These are phyloP conservation scores for Vulpes ferrilata DNA, from an alignment of 2,113 vertebrate genomes.

Conservation along the genomic window DNA sequence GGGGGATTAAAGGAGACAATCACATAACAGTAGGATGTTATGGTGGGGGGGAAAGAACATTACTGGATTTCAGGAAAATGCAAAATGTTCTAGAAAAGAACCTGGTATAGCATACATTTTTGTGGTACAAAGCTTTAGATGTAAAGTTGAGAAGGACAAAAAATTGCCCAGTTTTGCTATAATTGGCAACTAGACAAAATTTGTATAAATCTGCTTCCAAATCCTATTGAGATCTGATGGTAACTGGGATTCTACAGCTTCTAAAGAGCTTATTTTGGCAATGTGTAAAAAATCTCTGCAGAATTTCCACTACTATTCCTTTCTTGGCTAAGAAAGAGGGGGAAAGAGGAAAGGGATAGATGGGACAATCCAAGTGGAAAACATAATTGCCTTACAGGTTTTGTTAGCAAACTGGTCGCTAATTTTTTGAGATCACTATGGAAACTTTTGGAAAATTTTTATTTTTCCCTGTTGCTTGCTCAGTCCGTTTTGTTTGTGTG, in stretches of 20 bases:
- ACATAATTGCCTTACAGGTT: background rate
- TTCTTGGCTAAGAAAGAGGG: background rate
- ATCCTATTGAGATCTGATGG: background rate
- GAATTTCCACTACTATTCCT: conserved; percentile 1
- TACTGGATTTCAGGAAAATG: background rate
- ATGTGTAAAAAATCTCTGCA: conserved; percentile 32
- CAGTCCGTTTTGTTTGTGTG: background rate
- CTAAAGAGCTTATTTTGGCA: conserved; percentile 55
- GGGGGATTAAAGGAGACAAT: background rate
- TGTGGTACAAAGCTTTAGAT: background rate
- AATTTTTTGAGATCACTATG: background rate
- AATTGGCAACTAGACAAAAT: background rate
- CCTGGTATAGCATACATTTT: background rate
- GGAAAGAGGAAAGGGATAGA: background rate
- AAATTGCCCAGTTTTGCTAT: background rate
- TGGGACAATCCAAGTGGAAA: background rate
- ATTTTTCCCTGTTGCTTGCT: background rate
- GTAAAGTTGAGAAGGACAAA: background rate
- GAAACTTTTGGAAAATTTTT: conserved; percentile 23
- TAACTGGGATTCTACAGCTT: background rate
- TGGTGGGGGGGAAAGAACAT: background rate
- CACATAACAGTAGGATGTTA: background rate
- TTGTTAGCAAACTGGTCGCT: conserved; percentile 8
- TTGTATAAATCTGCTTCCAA: background rate
- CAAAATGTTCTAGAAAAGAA: background rate